Evolutionary conservation across 1,140 invertebrate genomes (phyloP).

Genomic region (Trachymyrmex cornetzi): DNA sequence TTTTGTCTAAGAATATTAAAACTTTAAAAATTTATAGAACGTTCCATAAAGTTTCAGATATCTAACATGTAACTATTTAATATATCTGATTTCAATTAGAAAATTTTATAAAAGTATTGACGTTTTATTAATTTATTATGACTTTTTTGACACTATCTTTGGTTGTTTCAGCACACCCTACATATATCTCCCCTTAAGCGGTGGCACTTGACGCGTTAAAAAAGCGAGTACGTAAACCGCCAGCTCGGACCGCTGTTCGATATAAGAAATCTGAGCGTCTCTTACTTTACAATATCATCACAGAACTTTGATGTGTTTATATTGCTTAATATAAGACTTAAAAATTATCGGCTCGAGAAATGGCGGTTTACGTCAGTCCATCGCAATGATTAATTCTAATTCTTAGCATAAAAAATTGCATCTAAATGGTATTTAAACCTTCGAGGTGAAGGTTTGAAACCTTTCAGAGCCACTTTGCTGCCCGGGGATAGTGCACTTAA

Average conservation of each 20-base stretch:
- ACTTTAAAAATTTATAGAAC: neutral
- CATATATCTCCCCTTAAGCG: slow-evolving; percentile 21
- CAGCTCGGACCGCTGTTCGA: slow-evolving; percentile 4
- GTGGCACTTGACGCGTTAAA: slow-evolving; percentile 54
- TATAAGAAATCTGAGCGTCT: slow-evolving; percentile 48
- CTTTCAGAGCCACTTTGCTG: slow-evolving; percentile 44
- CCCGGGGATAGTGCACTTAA: slow-evolving; percentile 31
- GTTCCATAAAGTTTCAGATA: neutral
- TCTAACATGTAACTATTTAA: neutral
- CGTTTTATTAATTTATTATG: neutral
- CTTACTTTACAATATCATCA: slow-evolving; percentile 81
- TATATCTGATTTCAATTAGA: neutral
- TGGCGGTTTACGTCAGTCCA: slow-evolving; percentile 49
- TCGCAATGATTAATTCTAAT: slow-evolving; percentile 27
- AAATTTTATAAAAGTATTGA: slow-evolving; percentile 3
- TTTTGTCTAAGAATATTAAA: neutral
- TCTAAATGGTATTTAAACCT: slow-evolving; percentile 50
- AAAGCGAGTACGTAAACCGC: slow-evolving; percentile 45
- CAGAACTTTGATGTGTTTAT: slow-evolving; percentile 81
- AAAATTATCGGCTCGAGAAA: slow-evolving; percentile 44
- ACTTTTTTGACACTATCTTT: slow-evolving; percentile 49
- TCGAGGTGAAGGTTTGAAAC: slow-evolving; percentile 2
- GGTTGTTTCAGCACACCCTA: slow-evolving; percentile 36
- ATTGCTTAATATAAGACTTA: slow-evolving; percentile 57
- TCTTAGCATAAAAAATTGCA: slow-evolving; percentile 48